Evolutionary conservation across 2,797 vertebrate species (phyloP).

Genomic region (Buphagus erythrorhynchus): DNA sequence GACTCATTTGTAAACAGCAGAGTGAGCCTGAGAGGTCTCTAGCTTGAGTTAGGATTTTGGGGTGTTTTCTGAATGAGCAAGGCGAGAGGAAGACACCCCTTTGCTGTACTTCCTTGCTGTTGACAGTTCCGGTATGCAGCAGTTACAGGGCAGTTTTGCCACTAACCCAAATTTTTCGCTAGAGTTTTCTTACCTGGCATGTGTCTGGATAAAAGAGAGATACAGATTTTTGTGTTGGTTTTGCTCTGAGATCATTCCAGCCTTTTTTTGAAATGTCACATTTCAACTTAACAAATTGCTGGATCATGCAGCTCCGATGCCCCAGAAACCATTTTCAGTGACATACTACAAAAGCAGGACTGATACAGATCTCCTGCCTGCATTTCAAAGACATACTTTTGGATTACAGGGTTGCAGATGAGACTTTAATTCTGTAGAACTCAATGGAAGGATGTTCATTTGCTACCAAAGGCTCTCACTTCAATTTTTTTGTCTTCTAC

Average conservation of each 20-base stretch:
- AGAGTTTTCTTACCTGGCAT: neutral
- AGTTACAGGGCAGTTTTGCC: neutral
- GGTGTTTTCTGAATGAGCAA: neutral
- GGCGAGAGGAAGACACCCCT: neutral
- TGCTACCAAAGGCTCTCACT: neutral
- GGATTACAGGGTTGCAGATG: neutral
- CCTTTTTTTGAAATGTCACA: neutral
- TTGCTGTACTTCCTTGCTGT: neutral
- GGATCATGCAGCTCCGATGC: neutral
- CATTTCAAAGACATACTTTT: conserved; percentile 39
- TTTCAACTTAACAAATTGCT: neutral
- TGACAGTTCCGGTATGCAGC: neutral
- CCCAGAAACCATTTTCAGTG: conserved; percentile 15
- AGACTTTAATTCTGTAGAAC: neutral
- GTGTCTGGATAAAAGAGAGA: neutral
- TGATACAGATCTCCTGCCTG: neutral
- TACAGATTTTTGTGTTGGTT: neutral
- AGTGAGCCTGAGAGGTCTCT: neutral
- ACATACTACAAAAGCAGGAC: neutral
- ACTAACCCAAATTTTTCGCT: neutral
- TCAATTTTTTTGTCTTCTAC: neutral
- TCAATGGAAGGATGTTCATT: neutral
- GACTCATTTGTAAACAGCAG: neutral
- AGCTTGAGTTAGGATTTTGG: neutral
- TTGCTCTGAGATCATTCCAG: neutral